Conservation (phyloP, 2,888 invertebrate species). For the Thecophora atra region DNA sequence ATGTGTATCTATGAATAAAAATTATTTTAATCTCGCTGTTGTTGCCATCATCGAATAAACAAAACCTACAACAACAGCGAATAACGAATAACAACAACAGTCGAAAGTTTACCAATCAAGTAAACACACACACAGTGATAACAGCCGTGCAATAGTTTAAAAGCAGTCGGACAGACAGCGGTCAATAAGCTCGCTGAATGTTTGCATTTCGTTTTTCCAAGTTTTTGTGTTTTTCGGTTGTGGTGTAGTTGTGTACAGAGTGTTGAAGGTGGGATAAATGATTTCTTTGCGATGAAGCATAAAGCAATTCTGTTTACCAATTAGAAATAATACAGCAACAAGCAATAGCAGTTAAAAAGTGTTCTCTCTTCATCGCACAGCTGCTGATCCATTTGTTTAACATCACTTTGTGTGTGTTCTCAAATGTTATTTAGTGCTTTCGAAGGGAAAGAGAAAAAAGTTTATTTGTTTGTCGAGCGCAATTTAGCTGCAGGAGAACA, state of each 20-base stretch:
- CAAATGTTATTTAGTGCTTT: not conserved
- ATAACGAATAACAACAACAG: no score
- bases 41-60: not conserved
- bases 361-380: not conserved
- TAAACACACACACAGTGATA: not conserved
- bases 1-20: not conserved
- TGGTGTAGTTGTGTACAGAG: not conserved
- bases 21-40: not conserved
- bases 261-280: not conserved
- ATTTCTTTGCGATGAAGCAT: not conserved
- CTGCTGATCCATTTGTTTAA: not conserved
- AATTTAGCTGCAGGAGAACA: not conserved
- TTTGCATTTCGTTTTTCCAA: not conserved
- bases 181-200: conserved; percentile 11
- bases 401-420: not conserved
- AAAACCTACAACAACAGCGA: not conserved
- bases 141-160: not conserved
- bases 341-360: not conserved
- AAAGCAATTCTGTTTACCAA: no score
- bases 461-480: not conserved
- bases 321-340: not conserved
- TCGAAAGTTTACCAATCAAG: no score
- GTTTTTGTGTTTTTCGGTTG: not conserved
- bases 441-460: not conserved
- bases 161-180: not conserved